phyloP scores from a whole-genome alignment of 1,140 invertebrate species.

The Radopholus similis region DNA sequence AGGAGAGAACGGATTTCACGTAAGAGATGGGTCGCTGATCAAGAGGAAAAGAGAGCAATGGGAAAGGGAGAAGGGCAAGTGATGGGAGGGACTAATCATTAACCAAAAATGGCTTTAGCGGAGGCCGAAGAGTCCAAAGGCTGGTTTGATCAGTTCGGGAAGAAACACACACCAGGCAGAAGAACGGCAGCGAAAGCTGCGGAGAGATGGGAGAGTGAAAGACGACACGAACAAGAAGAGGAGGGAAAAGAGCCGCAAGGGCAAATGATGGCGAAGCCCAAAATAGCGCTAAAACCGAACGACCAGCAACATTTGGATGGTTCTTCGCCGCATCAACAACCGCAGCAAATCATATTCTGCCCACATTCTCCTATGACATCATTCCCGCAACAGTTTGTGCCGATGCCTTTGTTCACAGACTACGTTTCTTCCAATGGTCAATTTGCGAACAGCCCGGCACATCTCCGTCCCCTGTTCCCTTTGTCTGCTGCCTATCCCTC shows the following conservation, averaged over 20 bases:
- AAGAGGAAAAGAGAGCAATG: constrained; percentile 29
- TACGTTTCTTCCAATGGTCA: too few relatives aligned
- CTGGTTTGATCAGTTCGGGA: background rate
- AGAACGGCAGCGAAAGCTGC: background rate
- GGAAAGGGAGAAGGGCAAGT: constrained; percentile 29
- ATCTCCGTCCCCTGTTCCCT: too few relatives aligned
- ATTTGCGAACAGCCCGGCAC: too few relatives aligned
- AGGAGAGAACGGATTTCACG: constrained; percentile 28
- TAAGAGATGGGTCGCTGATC: constrained; percentile 22
- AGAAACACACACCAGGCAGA: background rate
- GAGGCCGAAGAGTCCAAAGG: background rate
- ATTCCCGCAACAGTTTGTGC: too few relatives aligned
- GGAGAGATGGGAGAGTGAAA: background rate
- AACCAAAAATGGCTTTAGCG: background rate
- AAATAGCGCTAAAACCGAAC: background rate
- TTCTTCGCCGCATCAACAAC: background rate
- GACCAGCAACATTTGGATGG: background rate
- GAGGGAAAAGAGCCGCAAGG: too few relatives aligned
- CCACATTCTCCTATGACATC: background rate
- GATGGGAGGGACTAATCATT: background rate
- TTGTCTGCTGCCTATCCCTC: too few relatives aligned
- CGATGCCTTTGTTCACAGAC: too few relatives aligned
- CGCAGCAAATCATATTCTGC: background rate
- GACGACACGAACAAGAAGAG: background rate
- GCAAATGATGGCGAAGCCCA: too few relatives aligned